These are phyloP conservation scores for Amphiprion clarkii DNA, from an alignment of 2,797 vertebrate species.

Conservation along the genomic window DNA sequence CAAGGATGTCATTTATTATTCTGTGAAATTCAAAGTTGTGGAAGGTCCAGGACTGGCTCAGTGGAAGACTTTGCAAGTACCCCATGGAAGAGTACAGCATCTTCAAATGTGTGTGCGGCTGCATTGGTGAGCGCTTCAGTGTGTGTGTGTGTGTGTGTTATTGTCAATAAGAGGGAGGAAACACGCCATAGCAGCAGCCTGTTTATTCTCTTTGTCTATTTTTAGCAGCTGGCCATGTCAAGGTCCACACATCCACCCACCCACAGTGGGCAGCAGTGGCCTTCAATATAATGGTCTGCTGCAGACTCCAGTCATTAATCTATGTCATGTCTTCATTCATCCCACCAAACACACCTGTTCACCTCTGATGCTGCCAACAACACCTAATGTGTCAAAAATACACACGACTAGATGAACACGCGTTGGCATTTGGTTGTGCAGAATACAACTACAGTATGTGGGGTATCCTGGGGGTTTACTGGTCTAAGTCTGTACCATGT, in stretches of 20 bases:
- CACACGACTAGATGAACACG: slow-evolving; percentile 46
- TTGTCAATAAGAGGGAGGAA: slow-evolving; percentile 74
- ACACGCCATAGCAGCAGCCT: slow-evolving; percentile 60
- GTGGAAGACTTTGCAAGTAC: slow-evolving; percentile 16
- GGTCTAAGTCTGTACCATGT: slow-evolving; percentile 24
- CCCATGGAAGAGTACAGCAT: not conserved
- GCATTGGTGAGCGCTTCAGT: not conserved
- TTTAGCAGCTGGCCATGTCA: slow-evolving; percentile 77
- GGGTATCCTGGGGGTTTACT: slow-evolving; percentile 21
- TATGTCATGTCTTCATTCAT: slow-evolving; percentile 75
- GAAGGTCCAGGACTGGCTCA: slow-evolving; percentile 3
- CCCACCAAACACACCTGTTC: slow-evolving; percentile 74
- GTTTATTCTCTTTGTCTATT: slow-evolving; percentile 77
- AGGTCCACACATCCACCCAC: slow-evolving; percentile 66
- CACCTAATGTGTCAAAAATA: slow-evolving; percentile 62
- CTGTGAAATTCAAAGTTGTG: slow-evolving; percentile 49
- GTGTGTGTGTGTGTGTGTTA: slow-evolving; percentile 21
- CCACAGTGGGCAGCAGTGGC: slow-evolving; percentile 73
- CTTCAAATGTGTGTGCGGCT: not conserved
- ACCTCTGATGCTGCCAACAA: slow-evolving; percentile 44
- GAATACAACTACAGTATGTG: slow-evolving; percentile 1
- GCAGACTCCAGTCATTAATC: slow-evolving; percentile 67
- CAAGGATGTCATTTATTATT: slow-evolving; percentile 67
- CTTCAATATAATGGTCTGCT: slow-evolving; percentile 69
- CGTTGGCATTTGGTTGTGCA: slow-evolving; percentile 39